These are phyloP conservation scores for Xiphorhynchus erythropygius DNA, from an alignment of 2,797 vertebrate species.

Conservation along the genomic window DNA sequence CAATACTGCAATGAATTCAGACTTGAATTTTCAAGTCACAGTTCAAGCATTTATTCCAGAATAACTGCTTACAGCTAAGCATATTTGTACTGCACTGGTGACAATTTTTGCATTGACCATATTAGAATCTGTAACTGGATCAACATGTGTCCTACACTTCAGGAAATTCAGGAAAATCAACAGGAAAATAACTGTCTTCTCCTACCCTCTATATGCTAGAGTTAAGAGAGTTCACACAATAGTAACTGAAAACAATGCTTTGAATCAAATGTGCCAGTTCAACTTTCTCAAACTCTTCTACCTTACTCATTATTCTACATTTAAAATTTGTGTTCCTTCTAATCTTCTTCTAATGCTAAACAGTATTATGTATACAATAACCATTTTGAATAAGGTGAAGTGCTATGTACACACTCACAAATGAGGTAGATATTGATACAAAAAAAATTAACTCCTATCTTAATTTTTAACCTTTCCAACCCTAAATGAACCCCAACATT, in stretches of 20 bases:
- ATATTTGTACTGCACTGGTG: not conserved
- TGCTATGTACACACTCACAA: not conserved
- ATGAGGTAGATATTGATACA: not conserved
- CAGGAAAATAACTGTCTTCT: not conserved
- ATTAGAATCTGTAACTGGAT: slow-evolving; percentile 2
- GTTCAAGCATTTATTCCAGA: not conserved
- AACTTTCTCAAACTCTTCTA: not conserved
- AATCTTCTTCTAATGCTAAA: not conserved
- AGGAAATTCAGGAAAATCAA: slow-evolving; percentile 6
- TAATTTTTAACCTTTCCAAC: not conserved
- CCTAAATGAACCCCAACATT: not conserved
- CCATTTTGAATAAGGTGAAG: not conserved
- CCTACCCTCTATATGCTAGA: not conserved
- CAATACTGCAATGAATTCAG: not conserved
- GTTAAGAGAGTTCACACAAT: not conserved
- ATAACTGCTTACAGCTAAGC: not conserved
- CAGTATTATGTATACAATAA: not conserved
- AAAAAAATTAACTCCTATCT: not conserved
- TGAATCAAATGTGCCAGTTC: not conserved
- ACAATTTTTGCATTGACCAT: not conserved
- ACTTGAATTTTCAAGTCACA: slow-evolving; percentile 16
- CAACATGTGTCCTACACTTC: not conserved
- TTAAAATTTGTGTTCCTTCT: not conserved
- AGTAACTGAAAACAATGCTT: not conserved
- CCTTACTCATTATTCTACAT: not conserved